phyloP scores from a whole-genome alignment of 2,113 vertebrate species.

The Sialia sialis region DNA sequence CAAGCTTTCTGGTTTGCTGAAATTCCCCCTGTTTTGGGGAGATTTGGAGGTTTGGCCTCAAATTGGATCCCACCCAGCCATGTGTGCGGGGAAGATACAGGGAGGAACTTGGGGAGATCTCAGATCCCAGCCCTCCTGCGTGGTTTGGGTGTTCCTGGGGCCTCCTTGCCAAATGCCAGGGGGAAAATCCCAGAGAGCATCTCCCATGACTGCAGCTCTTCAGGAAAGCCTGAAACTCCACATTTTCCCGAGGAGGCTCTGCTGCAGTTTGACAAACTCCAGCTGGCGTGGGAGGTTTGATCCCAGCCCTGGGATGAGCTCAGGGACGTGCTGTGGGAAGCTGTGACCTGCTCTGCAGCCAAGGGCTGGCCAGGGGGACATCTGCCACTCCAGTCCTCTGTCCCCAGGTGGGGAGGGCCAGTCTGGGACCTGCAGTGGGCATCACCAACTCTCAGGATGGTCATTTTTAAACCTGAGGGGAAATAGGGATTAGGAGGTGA shows the following conservation, averaged over 20 bases:
- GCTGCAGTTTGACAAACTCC: neutral
- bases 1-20: constrained; percentile 32
- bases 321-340: neutral
- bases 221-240: neutral
- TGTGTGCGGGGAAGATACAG: neutral
- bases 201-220: neutral
- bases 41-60: constrained; percentile 33
- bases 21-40: neutral
- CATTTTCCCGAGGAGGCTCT: accelerated
- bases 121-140: neutral
- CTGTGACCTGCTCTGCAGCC: neutral
- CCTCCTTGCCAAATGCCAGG: neutral
- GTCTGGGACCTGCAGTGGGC: neutral
- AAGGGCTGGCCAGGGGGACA: neutral
- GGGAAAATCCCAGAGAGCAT: accelerated
- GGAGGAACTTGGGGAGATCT: neutral
- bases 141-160: neutral
- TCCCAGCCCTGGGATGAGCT: accelerated
- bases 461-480: neutral
- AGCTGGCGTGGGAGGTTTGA: neutral
- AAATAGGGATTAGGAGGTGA: neutral
- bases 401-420: accelerated
- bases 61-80: constrained; percentile 8
- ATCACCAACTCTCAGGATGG: neutral
- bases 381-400: accelerated